Percentiles rank a stretch among this genome's conserved stretches.
phyloP scores from a whole-genome alignment of 2,113 vertebrate genomes.

The Cyanoramphus novaezelandiae region DNA sequence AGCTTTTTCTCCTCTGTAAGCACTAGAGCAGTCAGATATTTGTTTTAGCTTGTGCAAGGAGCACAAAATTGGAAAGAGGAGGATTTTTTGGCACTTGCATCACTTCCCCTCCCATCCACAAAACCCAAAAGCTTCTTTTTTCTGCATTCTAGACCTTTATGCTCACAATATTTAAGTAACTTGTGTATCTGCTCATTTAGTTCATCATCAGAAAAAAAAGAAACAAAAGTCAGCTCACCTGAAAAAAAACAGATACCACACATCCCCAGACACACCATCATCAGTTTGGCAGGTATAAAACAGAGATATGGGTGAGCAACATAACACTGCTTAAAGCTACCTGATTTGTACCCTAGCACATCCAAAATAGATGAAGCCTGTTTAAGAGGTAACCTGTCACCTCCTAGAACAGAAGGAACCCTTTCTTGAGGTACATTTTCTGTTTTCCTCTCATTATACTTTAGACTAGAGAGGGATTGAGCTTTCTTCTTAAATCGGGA shows the following conservation, averaged over 20 bases:
- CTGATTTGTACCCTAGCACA: neutral
- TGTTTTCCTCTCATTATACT: neutral
- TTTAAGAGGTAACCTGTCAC: neutral
- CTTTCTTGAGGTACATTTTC: neutral
- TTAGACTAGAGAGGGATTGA: neutral
- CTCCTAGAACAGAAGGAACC: neutral
- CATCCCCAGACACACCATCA: neutral
- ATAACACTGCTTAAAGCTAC: neutral
- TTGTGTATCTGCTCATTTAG: neutral
- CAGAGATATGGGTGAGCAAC: neutral
- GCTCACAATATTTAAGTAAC: neutral
- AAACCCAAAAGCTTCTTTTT: neutral
- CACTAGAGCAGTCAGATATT: neutral
- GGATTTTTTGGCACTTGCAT: neutral
- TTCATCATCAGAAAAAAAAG: neutral
- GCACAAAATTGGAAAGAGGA: neutral
- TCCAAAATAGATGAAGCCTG: neutral
- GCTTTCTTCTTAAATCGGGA: neutral
- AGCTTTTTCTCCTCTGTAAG: neutral
- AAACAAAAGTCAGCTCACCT: neutral
- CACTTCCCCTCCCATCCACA: neutral
- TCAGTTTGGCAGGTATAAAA: neutral
- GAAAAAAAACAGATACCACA: neutral
- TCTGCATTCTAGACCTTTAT: neutral
- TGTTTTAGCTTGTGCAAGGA: rapidly evolving